Conservation (phyloP, 2,113 vertebrate species). For the Mirza zaza region DNA sequence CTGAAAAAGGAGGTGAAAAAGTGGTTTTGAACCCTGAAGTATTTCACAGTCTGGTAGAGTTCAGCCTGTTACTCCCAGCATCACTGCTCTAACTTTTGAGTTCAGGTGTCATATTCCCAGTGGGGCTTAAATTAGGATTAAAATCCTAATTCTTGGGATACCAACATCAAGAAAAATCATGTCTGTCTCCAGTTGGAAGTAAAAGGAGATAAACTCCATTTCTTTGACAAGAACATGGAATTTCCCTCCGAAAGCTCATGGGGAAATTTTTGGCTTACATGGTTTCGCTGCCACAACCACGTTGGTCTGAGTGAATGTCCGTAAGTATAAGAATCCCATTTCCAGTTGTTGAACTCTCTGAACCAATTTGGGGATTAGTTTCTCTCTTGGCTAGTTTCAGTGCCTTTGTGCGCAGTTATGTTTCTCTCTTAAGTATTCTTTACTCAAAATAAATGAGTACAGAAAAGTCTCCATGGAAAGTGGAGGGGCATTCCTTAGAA, state of each 20-base stretch:
- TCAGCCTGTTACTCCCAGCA: neutral
- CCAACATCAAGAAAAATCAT: neutral
- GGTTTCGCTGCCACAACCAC: neutral
- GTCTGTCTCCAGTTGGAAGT: neutral
- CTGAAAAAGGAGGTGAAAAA: neutral
- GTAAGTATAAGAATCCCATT: neutral
- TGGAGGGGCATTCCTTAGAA: neutral
- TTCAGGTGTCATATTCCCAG: neutral
- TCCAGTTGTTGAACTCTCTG: neutral
- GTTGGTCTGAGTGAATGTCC: neutral
- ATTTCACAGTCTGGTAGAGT: neutral
- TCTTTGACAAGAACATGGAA: conserved; percentile 34
- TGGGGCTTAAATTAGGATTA: too few relatives aligned
- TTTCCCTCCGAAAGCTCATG: conserved; percentile 27
- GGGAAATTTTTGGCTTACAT: neutral
- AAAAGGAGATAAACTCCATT: neutral
- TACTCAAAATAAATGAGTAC: conserved; percentile 36
- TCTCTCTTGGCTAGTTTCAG: conserved; percentile 11
- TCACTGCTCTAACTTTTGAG: neutral
- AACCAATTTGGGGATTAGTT: neutral
- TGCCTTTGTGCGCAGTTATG: neutral
- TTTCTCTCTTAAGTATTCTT: conserved; percentile 30
- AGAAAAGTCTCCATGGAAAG: neutral
- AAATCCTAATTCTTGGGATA: conserved; percentile 14
- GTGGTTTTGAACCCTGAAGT: neutral